phyloP scores from a whole-genome alignment of 2,888 invertebrate genomes.

The Crematogaster levior region DNA sequence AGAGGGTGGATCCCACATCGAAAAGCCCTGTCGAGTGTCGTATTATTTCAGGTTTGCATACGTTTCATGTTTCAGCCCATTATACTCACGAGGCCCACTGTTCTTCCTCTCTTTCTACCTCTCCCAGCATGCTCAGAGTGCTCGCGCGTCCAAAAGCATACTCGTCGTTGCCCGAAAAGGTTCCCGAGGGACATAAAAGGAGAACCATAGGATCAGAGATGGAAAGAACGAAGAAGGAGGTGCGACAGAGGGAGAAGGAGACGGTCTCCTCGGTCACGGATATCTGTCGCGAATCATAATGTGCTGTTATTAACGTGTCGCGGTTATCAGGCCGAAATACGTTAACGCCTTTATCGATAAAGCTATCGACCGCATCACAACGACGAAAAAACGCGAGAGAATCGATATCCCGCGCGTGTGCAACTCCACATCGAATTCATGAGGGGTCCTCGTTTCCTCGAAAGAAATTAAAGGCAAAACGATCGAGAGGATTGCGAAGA shows the following conservation, averaged over 20 bases:
- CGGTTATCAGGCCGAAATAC: constrained; percentile 62
- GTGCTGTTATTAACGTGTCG: constrained; percentile 77
- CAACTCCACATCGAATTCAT: constrained; percentile 24
- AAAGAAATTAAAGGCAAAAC: constrained; percentile 67
- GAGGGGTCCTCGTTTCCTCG: constrained; percentile 48
- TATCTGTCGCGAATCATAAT: constrained; percentile 77
- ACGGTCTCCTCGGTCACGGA: constrained; percentile 69
- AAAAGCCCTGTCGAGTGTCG: constrained; percentile 66
- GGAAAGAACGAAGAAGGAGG: constrained; percentile 54
- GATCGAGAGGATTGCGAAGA: constrained; percentile 63
- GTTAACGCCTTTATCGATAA: constrained; percentile 43
- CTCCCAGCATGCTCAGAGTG: constrained; percentile 49
- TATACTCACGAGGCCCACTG: constrained; percentile 68
- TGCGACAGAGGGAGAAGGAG: constrained; percentile 45
- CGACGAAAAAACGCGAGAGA: neutral
- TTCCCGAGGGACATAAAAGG: constrained; percentile 37
- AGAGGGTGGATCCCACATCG: constrained; percentile 65
- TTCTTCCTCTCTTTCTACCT: constrained; percentile 29
- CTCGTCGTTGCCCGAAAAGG: constrained; percentile 59
- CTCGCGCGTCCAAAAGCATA: constrained; percentile 52
- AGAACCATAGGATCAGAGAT: constrained; percentile 9
- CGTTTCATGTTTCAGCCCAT: constrained; percentile 79
- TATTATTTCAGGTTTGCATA: constrained; percentile 80
- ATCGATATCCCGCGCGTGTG: constrained; percentile 17
- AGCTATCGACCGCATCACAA: constrained; percentile 13